Conservation (phyloP, 1,140 invertebrate genomes). For the Theocolax elegans region DNA sequence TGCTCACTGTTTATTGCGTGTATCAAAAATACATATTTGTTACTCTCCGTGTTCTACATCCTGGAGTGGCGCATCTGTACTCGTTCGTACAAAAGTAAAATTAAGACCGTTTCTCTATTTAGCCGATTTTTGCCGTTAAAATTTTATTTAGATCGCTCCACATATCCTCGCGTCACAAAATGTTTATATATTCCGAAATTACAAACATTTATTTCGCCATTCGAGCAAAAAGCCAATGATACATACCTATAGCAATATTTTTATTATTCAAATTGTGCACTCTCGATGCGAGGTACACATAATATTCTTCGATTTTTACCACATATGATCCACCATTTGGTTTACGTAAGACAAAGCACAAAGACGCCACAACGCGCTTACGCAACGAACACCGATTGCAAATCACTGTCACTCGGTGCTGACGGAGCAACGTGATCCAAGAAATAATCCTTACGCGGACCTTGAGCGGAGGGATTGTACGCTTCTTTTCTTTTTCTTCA, state of each 20-base stretch:
- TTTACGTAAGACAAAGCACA: slow-evolving; percentile 33
- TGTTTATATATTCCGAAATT: too few relatives aligned
- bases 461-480: slow-evolving; percentile 9
- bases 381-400: slow-evolving; percentile 32
- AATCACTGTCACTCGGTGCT: slow-evolving; percentile 20
- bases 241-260: slow-evolving; percentile 1
- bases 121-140: too few relatives aligned
- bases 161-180: too few relatives aligned
- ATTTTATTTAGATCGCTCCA: too few relatives aligned
- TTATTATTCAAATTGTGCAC: not conserved
- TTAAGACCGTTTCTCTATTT: too few relatives aligned
- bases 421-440: not conserved
- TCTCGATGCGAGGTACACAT: not conserved
- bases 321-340: not conserved
- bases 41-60: too few relatives aligned
- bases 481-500: not conserved
- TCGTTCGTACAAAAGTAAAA: too few relatives aligned
- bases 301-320: not conserved
- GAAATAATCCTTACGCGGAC: slow-evolving; percentile 19
- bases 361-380: slow-evolving; percentile 14
- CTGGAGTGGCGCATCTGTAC: too few relatives aligned
- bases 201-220: not conserved
- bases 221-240: slow-evolving; percentile 9
- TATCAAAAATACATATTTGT: too few relatives aligned
- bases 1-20: too few relatives aligned